Conservation (phyloP, 2,888 invertebrate species). For the Sarcophaga variegata region DNA sequence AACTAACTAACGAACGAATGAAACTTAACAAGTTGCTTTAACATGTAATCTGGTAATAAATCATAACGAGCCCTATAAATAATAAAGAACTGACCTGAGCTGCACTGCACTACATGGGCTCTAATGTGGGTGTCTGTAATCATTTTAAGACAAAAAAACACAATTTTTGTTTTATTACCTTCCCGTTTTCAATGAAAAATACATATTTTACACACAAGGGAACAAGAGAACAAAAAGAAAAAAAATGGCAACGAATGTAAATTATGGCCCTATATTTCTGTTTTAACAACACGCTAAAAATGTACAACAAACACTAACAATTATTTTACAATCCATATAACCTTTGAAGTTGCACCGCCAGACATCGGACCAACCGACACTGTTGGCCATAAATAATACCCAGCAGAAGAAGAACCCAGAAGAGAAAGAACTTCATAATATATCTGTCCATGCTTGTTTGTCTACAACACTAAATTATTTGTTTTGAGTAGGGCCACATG, state of each 20-base stretch:
- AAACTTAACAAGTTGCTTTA: constrained; percentile 61
- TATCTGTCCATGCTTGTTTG: constrained; percentile 7
- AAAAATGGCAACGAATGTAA: constrained; percentile 54
- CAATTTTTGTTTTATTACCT: too few relatives aligned
- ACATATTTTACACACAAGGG: constrained; percentile 10
- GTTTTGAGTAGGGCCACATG: too few relatives aligned
- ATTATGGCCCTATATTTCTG: constrained; percentile 62
- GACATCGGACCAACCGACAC: background rate
- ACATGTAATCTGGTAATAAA: constrained; percentile 66
- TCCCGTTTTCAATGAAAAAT: constrained; percentile 34
- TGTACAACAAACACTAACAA: constrained; percentile 63
- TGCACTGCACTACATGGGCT: background rate
- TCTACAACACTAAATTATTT: background rate
- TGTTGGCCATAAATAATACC: constrained; percentile 31
- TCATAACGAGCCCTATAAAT: constrained; percentile 64
- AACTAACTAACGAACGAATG: constrained; percentile 12
- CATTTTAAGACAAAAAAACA: too few relatives aligned
- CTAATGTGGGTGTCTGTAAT: constrained; percentile 63
- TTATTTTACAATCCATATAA: constrained; percentile 62
- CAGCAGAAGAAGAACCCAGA: constrained; percentile 50
- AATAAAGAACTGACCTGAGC: background rate
- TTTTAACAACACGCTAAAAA: constrained; percentile 65
- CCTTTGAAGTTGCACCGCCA: constrained; percentile 57
- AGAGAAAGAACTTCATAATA: constrained; percentile 8
- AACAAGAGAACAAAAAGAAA: constrained; percentile 3